Base-by-base conservation (phyloP, 1,140 invertebrate species). In the Drosophila mauritiana region DNA sequence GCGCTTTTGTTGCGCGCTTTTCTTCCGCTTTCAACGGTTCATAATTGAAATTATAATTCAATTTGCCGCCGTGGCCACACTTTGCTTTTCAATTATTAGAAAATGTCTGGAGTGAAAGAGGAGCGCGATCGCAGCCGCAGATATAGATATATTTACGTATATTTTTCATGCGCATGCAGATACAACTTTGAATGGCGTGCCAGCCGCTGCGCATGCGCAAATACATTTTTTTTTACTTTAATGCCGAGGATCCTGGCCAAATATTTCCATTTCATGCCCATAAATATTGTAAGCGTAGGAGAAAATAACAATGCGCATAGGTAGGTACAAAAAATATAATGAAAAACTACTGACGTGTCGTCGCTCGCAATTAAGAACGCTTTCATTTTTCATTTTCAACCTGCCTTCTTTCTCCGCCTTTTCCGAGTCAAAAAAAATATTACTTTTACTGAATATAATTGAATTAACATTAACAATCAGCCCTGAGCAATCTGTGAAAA, bases 41-140 rank as follows among this genome's bases (percentile, higher is more conserved):
- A 80, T 86, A 86, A 86, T 86, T 86, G 83, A 86, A 86, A 86
- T 88, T 89, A 88, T 86, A 86, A 86, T 86, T 83, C 83, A 86
- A 86, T 86, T 86, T 86, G 67, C 54, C 15, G 76, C 55, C 51
- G 22, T 56, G 65, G 73, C 80, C 67, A 73, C 75, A 76, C 83
- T 86, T 88, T 83, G 76, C 70, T 86, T 88, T 86, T 86, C 83
- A 86, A 86, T 86, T 86, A 86, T 88, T 86, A 79, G 83, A 86
- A 88, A 86, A 55, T 77, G 56, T 49, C 31, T 62, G 65, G 15
- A 34, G 56, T 46, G 42, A 56, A 56, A 57, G 73, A 62, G 37
- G 63, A 20, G 36, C 22, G 69, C 53, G 51, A 73, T 68, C 51
- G 34, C 25, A 86, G 74, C 62, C 52, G 78, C 80, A 88, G 78